These are phyloP conservation scores for Apotomis capreana DNA, from an alignment of 2,888 invertebrate species.

Conservation along the genomic window DNA sequence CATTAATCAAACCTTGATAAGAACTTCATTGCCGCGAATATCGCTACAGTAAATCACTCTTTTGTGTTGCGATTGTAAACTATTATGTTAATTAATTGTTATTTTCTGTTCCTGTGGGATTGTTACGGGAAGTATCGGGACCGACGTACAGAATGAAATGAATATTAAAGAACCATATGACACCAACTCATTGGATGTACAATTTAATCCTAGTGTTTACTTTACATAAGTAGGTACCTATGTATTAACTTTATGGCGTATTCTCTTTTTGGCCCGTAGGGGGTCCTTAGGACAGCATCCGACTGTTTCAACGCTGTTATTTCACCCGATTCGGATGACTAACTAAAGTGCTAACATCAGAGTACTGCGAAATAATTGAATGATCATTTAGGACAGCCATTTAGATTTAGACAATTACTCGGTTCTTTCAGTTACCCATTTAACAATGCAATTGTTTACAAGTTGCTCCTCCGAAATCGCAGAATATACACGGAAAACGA, in stretches of 20 bases:
- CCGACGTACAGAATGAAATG: too few relatives aligned
- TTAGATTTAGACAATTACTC: constrained; percentile 12
- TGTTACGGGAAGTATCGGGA: neutral
- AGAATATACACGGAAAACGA: neutral
- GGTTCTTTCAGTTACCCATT: neutral
- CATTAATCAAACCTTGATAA: constrained; percentile 77
- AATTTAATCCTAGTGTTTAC: too few relatives aligned
- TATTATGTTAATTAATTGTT: constrained; percentile 28
- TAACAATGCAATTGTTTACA: neutral
- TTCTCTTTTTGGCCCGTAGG: neutral
- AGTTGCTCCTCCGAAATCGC: neutral
- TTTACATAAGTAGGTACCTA: too few relatives aligned
- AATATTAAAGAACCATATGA: too few relatives aligned
- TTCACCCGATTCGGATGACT: constrained; percentile 17
- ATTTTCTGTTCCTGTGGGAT: constrained; percentile 11
- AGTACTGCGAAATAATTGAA: constrained; percentile 11
- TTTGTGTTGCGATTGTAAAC: constrained; percentile 54
- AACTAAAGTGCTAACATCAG: constrained; percentile 19
- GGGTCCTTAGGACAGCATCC: neutral
- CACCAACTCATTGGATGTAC: too few relatives aligned
- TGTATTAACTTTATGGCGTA: too few relatives aligned
- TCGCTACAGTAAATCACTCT: constrained; percentile 69
- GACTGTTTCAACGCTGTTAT: constrained; percentile 16
- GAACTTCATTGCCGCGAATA: constrained; percentile 66
- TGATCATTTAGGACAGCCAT: constrained; percentile 13